A percentile compares a stretch with the other conserved stretches of the same genome.
Conservation (phyloP, 2,888 invertebrate species). For the Latheticus oryzae region DNA sequence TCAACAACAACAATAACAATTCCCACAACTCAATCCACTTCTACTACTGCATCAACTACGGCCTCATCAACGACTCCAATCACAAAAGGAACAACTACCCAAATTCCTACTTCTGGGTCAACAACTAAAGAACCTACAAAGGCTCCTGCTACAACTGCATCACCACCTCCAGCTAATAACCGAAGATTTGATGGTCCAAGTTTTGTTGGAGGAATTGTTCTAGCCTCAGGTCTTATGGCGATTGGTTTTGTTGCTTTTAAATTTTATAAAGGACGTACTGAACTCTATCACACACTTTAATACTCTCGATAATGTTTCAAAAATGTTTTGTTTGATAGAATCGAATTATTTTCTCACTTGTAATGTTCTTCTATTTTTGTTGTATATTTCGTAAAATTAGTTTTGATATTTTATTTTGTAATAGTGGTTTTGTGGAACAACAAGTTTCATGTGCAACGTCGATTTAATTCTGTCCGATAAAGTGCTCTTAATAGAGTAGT, state of each 20-base stretch:
- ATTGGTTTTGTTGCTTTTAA: conserved; percentile 87
- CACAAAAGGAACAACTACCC: conserved; percentile 41
- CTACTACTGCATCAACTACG: conserved; percentile 41
- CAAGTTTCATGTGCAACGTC: conserved; percentile 36
- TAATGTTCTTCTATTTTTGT: not conserved
- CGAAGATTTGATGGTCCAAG: conserved; percentile 78
- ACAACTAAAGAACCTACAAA: conserved; percentile 41
- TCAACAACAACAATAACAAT: conserved; percentile 11
- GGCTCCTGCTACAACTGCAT: conserved; percentile 49
- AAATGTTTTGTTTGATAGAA: conserved; percentile 21
- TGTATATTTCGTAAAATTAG: conserved; percentile 1
- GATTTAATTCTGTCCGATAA: conserved; percentile 55
- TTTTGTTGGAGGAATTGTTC: conserved; percentile 87
- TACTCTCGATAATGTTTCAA: conserved; percentile 8
- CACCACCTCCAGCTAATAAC: conserved; percentile 53
- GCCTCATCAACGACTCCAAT: conserved; percentile 42
- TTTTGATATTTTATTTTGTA: conserved; percentile 8
- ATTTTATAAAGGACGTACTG: conserved; percentile 87
- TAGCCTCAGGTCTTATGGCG: conserved; percentile 81
- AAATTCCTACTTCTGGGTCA: conserved; percentile 41
- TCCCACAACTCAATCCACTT: conserved; percentile 39
- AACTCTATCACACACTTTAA: conserved; percentile 88
- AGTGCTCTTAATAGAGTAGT: conserved; percentile 65
- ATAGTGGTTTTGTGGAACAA: conserved; percentile 17
- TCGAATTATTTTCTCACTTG: conserved; percentile 20